Conservation (phyloP, 2,113 vertebrate species). For the Chaetura pelagica region DNA sequence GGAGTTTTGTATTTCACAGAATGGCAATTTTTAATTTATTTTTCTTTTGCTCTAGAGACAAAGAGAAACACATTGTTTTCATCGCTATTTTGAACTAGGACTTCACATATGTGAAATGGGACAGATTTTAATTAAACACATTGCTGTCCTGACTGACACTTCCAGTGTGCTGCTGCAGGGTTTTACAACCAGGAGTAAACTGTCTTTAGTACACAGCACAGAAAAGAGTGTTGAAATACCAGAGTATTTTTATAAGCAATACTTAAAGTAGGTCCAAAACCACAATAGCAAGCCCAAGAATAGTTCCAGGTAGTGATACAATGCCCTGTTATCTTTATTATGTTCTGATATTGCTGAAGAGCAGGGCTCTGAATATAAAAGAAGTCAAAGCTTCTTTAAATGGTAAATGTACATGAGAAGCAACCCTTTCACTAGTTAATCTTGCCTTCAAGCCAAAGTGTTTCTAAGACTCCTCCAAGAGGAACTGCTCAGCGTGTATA, state of each 20-base stretch:
- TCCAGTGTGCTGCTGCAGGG: background rate
- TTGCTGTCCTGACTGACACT: background rate
- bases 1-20: background rate
- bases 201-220: background rate
- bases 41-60: background rate
- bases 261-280: background rate
- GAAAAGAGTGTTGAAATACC: background rate
- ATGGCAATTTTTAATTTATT: background rate
- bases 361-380: background rate
- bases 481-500: background rate
- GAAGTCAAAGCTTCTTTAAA: background rate
- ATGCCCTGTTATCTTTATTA: background rate
- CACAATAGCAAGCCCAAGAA: background rate
- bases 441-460: background rate
- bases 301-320: background rate
- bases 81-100: background rate
- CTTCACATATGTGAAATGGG: accelerated
- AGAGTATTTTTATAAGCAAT: background rate
- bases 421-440: background rate
- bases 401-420: background rate
- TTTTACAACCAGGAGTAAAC: background rate
- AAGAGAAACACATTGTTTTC: background rate
- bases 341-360: background rate
- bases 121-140: background rate
- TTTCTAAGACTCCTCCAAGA: background rate